Evolutionary conservation across 2,113 vertebrate genomes (phyloP).

Genomic region (Mesitornis unicolor): DNA sequence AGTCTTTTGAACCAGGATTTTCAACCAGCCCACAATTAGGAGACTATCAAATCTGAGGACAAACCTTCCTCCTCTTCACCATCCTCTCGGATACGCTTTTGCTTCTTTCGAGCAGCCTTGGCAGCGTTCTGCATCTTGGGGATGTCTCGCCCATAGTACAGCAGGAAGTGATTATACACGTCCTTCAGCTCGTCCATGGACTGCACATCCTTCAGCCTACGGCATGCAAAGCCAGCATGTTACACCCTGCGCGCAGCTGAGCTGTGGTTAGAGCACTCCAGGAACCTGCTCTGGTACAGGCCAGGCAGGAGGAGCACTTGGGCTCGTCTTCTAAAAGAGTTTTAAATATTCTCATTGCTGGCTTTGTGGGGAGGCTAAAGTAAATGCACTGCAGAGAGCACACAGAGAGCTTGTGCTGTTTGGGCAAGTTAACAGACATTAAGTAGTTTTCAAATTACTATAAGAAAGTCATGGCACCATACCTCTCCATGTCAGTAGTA

Average conservation of each 20-base stretch:
- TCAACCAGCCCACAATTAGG: background rate
- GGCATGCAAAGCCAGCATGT: background rate
- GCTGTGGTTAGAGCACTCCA: background rate
- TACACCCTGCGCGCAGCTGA: background rate
- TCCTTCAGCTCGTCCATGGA: conserved; percentile 95
- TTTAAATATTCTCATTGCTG: background rate
- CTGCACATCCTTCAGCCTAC: conserved; percentile 93
- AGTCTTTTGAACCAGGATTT: background rate
- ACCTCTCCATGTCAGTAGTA: conserved; percentile 96
- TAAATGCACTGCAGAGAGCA: background rate
- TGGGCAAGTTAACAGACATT: accelerated
- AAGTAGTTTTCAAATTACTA: background rate
- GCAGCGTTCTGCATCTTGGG: conserved; percentile 97
- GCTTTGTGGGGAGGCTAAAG: background rate
- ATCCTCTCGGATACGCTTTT: conserved; percentile 90
- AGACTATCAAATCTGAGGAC: background rate
- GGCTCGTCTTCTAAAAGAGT: background rate
- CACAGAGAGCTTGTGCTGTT: background rate
- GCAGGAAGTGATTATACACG: conserved; percentile 95
- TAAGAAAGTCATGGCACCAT: background rate
- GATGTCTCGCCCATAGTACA: conserved; percentile 97
- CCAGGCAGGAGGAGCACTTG: background rate
- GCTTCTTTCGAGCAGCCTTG: conserved; percentile 88
- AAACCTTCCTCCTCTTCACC: conserved; percentile 82
- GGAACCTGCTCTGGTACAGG: background rate